Evolutionary conservation across 2,113 vertebrate species (phyloP).

Genomic region (human): GRCh38 chr5:143189501-143190000

Average conservation of each 20-base stretch:
- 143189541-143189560: neutral
- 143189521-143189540: neutral
- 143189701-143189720: neutral
- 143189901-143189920: neutral
- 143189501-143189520: neutral
- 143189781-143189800: neutral
- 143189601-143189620: neutral
- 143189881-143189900: neutral
- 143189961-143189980: neutral
- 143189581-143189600: neutral
- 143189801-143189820: neutral
- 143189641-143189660: neutral
- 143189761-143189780: neutral
- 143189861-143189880: neutral
- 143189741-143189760: neutral
- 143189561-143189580: neutral
- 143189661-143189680: neutral
- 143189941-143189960: neutral
- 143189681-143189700: neutral
- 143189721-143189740: neutral
- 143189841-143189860: neutral
- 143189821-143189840: neutral
- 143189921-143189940: neutral
- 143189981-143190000: neutral
- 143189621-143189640: neutral